A percentile compares a stretch with the other conserved stretches of the same genome.
phyloP scores from a whole-genome alignment of 1,140 invertebrate genomes.

The Babylonia areolata region DNA sequence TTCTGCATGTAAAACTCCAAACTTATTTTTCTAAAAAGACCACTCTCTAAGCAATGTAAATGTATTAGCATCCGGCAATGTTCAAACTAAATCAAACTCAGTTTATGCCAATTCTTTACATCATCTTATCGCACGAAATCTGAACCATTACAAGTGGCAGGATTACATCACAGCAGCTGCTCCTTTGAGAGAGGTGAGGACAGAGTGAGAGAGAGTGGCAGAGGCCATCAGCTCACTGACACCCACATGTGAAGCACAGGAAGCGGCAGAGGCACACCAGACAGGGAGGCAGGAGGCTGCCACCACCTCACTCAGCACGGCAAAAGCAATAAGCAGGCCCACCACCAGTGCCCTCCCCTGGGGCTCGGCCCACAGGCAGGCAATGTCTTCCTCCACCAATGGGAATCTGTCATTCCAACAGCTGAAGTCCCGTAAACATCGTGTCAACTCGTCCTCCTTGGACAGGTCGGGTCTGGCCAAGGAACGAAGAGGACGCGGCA shows the following conservation, averaged over 20 bases:
- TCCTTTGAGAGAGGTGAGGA: neutral
- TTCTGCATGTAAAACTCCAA: no score
- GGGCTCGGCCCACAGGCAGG: neutral
- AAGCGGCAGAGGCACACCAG: neutral
- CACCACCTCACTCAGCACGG: neutral
- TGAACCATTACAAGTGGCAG: neutral
- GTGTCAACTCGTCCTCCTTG: neutral
- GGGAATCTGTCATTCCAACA: neutral
- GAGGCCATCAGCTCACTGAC: neutral
- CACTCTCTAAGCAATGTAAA: no score
- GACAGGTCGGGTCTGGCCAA: neutral
- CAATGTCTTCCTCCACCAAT: neutral
- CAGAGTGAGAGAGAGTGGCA: neutral
- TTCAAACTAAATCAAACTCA: no score
- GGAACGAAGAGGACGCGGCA: neutral
- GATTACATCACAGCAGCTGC: neutral
- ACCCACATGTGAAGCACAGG: neutral
- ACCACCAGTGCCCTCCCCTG: conserved; percentile 22
- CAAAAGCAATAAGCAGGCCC: neutral
- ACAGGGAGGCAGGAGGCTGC: conserved; percentile 10
- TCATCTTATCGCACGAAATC: no score
- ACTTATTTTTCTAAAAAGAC: no score
- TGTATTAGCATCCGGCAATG: no score
- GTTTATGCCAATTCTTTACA: no score
- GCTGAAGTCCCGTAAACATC: neutral